These are phyloP conservation scores for Mellilla xanthometata DNA, from an alignment of 2,888 invertebrate species.

Conservation along the genomic window DNA sequence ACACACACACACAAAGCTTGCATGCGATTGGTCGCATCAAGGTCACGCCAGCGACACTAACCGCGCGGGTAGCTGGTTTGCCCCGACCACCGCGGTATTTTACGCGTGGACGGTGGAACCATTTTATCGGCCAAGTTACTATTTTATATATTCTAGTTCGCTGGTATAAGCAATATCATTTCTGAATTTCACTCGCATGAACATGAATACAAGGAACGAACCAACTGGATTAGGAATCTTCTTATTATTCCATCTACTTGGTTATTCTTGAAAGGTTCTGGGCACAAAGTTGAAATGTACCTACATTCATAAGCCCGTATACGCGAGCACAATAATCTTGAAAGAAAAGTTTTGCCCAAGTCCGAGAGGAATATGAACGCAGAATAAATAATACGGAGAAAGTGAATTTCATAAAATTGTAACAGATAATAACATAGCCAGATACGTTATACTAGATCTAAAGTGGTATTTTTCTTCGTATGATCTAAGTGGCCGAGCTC, in stretches of 20 bases:
- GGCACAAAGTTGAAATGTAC: conserved; percentile 10
- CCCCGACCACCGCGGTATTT: too few species aligned
- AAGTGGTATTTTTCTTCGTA: too few species aligned
- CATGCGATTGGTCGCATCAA: too few species aligned
- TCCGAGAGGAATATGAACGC: conserved; percentile 10
- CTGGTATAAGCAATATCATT: not conserved
- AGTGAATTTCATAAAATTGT: not conserved
- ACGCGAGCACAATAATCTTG: conserved; percentile 13
- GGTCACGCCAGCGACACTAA: too few species aligned
- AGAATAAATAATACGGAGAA: conserved; percentile 6
- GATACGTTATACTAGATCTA: not conserved
- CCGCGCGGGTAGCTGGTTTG: too few species aligned
- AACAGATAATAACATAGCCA: not conserved
- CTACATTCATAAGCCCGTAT: conserved; percentile 7
- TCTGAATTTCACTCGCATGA: too few species aligned
- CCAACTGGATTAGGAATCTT: conserved; percentile 2
- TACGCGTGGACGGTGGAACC: too few species aligned
- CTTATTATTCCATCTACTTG: conserved; percentile 5
- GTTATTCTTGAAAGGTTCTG: conserved; percentile 16
- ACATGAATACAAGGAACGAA: not conserved
- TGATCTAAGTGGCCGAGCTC: too few species aligned
- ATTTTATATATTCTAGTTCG: too few species aligned
- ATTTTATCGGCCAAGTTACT: too few species aligned
- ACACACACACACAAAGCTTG: too few species aligned
- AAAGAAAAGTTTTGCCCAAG: conserved; percentile 12